phyloP scores from a whole-genome alignment of 2,797 vertebrate genomes.

The Enteromius anoplus region DNA sequence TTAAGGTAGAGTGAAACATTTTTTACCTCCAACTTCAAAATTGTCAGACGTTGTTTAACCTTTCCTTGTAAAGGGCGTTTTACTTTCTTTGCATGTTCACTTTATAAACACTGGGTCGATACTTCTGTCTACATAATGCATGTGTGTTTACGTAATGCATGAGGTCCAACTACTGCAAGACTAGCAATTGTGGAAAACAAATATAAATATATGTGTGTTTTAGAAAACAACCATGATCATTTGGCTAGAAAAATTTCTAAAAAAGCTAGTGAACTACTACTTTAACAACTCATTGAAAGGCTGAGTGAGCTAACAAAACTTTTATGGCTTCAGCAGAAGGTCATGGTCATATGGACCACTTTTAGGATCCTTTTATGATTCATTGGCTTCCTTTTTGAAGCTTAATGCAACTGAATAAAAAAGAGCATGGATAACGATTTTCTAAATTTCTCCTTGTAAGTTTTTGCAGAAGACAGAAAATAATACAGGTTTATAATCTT shows the following conservation, averaged over 20 bases:
- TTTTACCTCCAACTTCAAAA: not conserved
- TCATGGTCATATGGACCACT: not conserved
- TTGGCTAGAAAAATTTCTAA: not conserved
- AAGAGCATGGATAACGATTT: not conserved
- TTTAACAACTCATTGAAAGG: not conserved
- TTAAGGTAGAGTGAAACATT: not conserved
- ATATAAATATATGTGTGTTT: not conserved
- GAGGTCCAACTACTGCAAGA: not conserved
- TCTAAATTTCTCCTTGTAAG: not conserved
- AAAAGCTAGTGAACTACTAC: not conserved
- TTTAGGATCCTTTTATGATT: slow-evolving; percentile 1
- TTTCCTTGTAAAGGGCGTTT: not conserved
- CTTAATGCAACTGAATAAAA: not conserved
- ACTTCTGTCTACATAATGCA: too few relatives aligned
- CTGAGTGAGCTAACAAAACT: not conserved
- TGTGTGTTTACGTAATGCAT: not conserved
- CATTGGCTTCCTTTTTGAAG: not conserved
- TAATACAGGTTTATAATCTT: not conserved
- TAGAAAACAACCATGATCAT: not conserved
- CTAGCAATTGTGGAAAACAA: not conserved
- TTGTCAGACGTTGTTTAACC: not conserved
- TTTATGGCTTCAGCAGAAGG: not conserved
- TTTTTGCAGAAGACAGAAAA: not conserved
- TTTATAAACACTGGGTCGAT: too few relatives aligned
- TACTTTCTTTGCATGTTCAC: not conserved